Percentiles rank a stretch among this genome's conserved stretches.
phyloP scores from a whole-genome alignment of 2,113 vertebrate species.

The human (Homo sapiens) region GRCh38 chr21:41748001-41748500 shows the following conservation, averaged over 20 bases:
- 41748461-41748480: rapidly evolving
- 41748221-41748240: too few relatives aligned
- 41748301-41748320: rapidly evolving
- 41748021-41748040: background rate
- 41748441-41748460: rapidly evolving
- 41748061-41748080: background rate
- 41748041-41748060: rapidly evolving
- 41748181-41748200: too few relatives aligned
- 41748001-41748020: rapidly evolving
- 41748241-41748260: too few relatives aligned
- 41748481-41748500: rapidly evolving
- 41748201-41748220: background rate
- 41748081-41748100: rapidly evolving
- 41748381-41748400: too few relatives aligned
- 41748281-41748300: background rate
- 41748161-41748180: background rate
- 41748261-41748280: rapidly evolving
- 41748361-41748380: background rate
- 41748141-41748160: rapidly evolving
- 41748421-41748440: background rate
- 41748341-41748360: background rate
- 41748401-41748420: rapidly evolving
- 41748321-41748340: background rate
- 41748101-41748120: rapidly evolving
- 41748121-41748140: rapidly evolving